These are phyloP conservation scores for Melanotaenia pygmaea DNA, from an alignment of 2,797 vertebrate genomes.

Conservation along the genomic window DNA sequence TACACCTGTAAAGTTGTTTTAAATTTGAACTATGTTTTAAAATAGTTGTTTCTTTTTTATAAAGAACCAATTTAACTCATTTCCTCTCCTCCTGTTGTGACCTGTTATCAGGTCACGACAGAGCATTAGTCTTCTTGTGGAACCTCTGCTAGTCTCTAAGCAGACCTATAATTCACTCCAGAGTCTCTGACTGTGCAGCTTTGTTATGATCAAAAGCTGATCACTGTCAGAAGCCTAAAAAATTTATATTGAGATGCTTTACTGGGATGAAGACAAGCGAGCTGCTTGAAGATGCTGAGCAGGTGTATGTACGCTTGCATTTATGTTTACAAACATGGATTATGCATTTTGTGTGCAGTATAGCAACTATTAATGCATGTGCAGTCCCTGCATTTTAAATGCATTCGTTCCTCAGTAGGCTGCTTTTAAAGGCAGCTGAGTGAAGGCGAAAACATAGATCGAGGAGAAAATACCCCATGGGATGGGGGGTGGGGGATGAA, in stretches of 20 bases:
- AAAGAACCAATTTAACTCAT: constrained; percentile 15
- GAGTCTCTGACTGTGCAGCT: constrained; percentile 63
- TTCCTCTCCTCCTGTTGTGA: constrained; percentile 28
- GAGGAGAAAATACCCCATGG: constrained; percentile 44
- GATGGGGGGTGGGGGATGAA: too few relatives aligned
- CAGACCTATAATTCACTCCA: constrained; percentile 74
- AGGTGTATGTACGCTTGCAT: constrained; percentile 14
- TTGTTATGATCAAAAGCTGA: constrained; percentile 65
- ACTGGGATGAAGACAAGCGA: constrained; percentile 48
- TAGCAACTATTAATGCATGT: background rate
- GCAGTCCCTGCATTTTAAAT: constrained; percentile 1
- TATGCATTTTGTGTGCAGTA: constrained; percentile 1
- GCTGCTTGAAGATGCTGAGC: constrained; percentile 40
- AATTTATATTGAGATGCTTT: constrained; percentile 74
- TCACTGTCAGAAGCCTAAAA: constrained; percentile 71
- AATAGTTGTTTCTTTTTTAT: background rate
- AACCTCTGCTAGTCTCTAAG: constrained; percentile 64
- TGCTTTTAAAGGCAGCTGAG: constrained; percentile 60
- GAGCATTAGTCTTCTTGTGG: constrained; percentile 73
- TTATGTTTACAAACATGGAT: background rate
- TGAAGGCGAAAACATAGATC: constrained; percentile 58
- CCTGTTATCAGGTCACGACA: constrained; percentile 49
- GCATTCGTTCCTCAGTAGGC: too few relatives aligned
- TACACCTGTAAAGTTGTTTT: too few relatives aligned
- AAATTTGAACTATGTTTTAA: too few relatives aligned